Evolutionary conservation across 2,797 vertebrate genomes (phyloP).

Genomic region (Pelochelys cantorii): DNA sequence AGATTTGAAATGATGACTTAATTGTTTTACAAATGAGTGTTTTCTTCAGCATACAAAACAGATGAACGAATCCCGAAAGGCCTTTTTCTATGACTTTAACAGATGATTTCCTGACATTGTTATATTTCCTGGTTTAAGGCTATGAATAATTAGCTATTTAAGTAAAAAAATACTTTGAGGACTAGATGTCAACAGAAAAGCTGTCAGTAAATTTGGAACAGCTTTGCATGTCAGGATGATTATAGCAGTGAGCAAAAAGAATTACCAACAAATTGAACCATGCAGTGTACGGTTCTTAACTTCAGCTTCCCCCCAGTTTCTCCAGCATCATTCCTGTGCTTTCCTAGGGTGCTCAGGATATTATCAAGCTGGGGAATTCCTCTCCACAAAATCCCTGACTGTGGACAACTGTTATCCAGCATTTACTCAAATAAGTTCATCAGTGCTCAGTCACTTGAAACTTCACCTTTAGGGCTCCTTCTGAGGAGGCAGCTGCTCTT

Average conservation of each 20-base stretch:
- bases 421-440: conserved; percentile 24
- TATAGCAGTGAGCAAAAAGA: conserved; percentile 68
- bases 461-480: conserved; percentile 36
- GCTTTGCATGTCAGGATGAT: conserved; percentile 74
- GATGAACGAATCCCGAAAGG: conserved; percentile 61
- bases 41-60: conserved; percentile 66
- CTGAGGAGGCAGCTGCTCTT: conserved; percentile 17
- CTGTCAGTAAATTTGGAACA: conserved; percentile 79
- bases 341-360: conserved; percentile 30
- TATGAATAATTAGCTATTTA: conserved; percentile 76
- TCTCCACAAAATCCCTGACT: conserved; percentile 16
- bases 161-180: conserved; percentile 78
- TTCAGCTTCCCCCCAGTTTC: conserved; percentile 46
- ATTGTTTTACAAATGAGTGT: conserved; percentile 77
- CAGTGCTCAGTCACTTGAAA: conserved; percentile 31
- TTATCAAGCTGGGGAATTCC: conserved; percentile 36
- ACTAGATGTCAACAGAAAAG: conserved; percentile 76
- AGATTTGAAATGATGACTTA: conserved; percentile 76
- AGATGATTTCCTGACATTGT: conserved; percentile 75
- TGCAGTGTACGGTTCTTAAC: conserved; percentile 51
- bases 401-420: not conserved
- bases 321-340: not conserved
- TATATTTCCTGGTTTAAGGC: conserved; percentile 77
- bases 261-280: conserved; percentile 69
- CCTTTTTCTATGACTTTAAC: conserved; percentile 69